Evolutionary conservation across 2,113 vertebrate species (phyloP).

Genomic region (Gallinago media): DNA sequence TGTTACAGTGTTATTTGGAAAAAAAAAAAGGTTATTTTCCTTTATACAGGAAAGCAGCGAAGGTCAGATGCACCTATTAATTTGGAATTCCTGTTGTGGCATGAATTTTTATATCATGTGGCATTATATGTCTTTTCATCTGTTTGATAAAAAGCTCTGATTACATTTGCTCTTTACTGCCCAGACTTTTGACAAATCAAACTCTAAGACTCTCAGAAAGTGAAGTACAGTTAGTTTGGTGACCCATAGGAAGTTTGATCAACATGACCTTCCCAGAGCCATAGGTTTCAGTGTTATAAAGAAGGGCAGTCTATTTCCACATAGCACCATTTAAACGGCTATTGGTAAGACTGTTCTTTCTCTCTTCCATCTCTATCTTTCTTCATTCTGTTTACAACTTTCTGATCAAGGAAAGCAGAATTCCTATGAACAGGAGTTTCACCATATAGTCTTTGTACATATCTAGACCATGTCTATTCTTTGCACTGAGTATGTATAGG

Average conservation of each 20-base stretch:
- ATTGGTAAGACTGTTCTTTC: neutral
- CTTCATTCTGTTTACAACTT: neutral
- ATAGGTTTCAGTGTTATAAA: neutral
- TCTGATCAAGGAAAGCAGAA: neutral
- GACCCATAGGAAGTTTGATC: neutral
- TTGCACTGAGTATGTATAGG: neutral
- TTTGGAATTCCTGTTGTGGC: neutral
- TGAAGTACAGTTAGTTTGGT: neutral
- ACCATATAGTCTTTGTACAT: neutral
- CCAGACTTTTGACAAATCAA: neutral
- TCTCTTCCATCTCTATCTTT: neutral
- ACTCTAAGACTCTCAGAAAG: neutral
- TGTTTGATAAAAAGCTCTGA: neutral
- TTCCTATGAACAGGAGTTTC: neutral
- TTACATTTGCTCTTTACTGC: neutral
- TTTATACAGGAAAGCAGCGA: neutral
- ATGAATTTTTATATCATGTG: neutral
- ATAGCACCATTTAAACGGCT: neutral
- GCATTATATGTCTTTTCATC: neutral
- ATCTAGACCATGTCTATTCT: neutral
- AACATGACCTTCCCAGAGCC: neutral
- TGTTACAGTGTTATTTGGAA: neutral
- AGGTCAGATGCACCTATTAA: neutral
- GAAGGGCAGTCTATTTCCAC: neutral
- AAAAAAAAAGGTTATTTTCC: neutral